A percentile compares a stretch with the other conserved stretches of the same genome.
Conservation (phyloP, 2,797 vertebrate species). For the Lutjanus argentimaculatus region DNA sequence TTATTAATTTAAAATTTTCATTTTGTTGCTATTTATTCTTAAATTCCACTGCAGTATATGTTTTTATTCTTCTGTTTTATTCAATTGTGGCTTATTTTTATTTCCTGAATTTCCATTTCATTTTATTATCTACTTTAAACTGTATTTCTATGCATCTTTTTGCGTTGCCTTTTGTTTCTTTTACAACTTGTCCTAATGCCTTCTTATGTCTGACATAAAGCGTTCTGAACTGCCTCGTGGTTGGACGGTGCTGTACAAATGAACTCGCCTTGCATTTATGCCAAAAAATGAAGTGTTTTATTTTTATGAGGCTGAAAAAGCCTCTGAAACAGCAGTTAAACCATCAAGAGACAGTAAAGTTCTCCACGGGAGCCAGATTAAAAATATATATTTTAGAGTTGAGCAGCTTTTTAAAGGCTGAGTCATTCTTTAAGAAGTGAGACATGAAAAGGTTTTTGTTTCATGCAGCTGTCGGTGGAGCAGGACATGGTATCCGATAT, state of each 20-base stretch:
- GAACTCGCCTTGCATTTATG: neutral
- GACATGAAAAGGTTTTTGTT: neutral
- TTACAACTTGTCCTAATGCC: rapidly evolving
- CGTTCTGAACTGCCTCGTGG: neutral
- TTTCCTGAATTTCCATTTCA: too few relatives aligned
- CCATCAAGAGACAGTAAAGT: neutral
- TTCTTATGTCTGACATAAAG: neutral
- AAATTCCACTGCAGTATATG: too few relatives aligned
- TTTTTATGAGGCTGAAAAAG: neutral
- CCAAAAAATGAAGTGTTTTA: slow-evolving; percentile 7
- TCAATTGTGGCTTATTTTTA: neutral
- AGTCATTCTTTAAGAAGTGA: slow-evolving; percentile 7
- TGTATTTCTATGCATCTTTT: neutral
- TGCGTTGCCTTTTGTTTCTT: neutral
- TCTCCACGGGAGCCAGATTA: neutral
- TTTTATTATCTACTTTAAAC: neutral
- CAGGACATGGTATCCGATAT: slow-evolving; percentile 15
- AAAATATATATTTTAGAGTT: neutral
- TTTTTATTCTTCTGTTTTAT: neutral
- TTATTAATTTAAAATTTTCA: neutral
- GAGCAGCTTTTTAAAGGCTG: slow-evolving; percentile 1
- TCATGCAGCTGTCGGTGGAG: neutral
- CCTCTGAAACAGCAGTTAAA: slow-evolving; percentile 14
- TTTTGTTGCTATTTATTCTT: neutral
- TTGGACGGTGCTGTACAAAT: neutral